These are phyloP conservation scores for Euplagia quadripunctaria DNA, from an alignment of 2,888 invertebrate species.

Conservation along the genomic window DNA sequence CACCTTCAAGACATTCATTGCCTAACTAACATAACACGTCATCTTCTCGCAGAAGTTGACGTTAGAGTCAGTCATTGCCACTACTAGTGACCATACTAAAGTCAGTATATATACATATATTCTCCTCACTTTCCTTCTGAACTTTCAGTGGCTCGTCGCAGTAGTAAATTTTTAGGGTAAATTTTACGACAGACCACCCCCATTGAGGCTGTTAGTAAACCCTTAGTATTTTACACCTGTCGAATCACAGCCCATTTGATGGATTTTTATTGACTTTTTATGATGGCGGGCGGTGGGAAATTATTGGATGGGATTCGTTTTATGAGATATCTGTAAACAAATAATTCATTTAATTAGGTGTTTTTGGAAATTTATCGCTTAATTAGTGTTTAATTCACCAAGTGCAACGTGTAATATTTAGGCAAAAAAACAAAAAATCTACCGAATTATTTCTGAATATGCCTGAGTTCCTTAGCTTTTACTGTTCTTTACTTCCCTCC, in stretches of 20 bases:
- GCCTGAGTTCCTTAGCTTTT: too few relatives aligned
- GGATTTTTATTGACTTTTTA: slow-evolving; percentile 42
- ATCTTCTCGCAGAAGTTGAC: too few relatives aligned
- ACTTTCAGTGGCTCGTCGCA: background rate
- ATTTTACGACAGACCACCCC: slow-evolving; percentile 31
- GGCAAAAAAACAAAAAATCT: too few relatives aligned
- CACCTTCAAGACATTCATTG: too few relatives aligned
- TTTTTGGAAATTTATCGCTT: background rate
- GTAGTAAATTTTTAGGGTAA: slow-evolving; percentile 17
- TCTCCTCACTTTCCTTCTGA: background rate
- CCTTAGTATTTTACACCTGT: slow-evolving; percentile 31
- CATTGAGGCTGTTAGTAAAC: slow-evolving; percentile 31
- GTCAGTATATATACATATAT: background rate
- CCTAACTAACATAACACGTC: too few relatives aligned
- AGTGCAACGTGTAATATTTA: too few relatives aligned
- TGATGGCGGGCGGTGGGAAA: slow-evolving; percentile 16
- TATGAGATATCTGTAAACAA: slow-evolving; percentile 7
- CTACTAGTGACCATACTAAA: background rate
- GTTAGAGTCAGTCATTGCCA: too few relatives aligned
- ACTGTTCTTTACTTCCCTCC: too few relatives aligned
- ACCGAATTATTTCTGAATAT: too few relatives aligned
- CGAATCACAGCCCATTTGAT: slow-evolving; percentile 29
- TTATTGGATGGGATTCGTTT: background rate
- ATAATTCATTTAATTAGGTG: background rate
- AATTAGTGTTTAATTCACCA: background rate